Conservation (phyloP, 1,140 invertebrate genomes). For the Drosophila neocordata region DNA sequence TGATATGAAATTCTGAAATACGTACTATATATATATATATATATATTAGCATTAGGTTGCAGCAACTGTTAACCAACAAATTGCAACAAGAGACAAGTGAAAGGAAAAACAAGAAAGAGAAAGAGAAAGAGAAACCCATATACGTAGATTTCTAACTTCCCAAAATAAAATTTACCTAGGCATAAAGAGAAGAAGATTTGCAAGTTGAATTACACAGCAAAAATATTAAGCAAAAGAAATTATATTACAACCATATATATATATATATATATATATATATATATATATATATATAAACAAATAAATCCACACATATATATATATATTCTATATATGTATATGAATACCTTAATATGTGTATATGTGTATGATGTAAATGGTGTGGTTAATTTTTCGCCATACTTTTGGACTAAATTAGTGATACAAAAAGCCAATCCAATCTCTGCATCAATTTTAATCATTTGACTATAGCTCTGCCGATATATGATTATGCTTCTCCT, state of each 20-base stretch:
- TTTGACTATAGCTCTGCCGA: slow-evolving; percentile 12
- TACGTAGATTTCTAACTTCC: slow-evolving; percentile 78
- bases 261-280: slow-evolving; percentile 64
- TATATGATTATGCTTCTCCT: not conserved
- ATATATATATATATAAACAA: slow-evolving; percentile 61
- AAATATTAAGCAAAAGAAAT: not conserved
- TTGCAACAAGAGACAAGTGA: slow-evolving; percentile 14
- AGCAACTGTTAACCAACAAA: slow-evolving; percentile 52
- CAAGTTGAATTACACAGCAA: slow-evolving; percentile 50
- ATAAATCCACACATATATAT: slow-evolving; percentile 54
- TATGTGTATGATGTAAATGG: slow-evolving; percentile 61
- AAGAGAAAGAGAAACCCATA: slow-evolving; percentile 55
- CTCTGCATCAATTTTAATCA: slow-evolving; percentile 44
- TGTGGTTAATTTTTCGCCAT: slow-evolving; percentile 38
- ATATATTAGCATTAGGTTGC: slow-evolving; percentile 72
- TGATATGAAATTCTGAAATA: slow-evolving; percentile 64
- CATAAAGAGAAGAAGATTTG: slow-evolving; percentile 35
- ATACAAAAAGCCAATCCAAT: slow-evolving; percentile 38
- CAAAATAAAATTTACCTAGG: slow-evolving; percentile 66
- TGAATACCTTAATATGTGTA: slow-evolving; percentile 43
- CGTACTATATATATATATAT: slow-evolving; percentile 32
- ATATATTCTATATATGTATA: slow-evolving; percentile 59
- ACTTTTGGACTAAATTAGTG: slow-evolving; percentile 4
- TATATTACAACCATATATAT: slow-evolving; percentile 5
- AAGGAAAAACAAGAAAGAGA: slow-evolving; percentile 6